Percentiles rank a stretch among this genome's conserved stretches.
Conservation (phyloP, 2,888 invertebrate genomes). For the Tolmerus cingulatus region DNA sequence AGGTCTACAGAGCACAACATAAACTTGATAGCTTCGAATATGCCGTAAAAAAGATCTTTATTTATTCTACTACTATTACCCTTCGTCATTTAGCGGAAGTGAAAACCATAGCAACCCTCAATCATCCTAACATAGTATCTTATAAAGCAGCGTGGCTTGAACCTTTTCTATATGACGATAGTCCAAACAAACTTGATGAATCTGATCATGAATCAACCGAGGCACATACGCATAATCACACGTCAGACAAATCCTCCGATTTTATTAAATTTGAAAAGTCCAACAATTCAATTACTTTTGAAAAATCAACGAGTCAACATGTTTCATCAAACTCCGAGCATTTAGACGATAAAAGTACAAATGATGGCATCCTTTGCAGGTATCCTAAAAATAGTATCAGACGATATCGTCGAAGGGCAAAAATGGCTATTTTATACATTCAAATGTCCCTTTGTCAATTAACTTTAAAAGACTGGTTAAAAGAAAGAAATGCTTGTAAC, state of each 20-base stretch:
- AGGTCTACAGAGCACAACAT: constrained; percentile 77
- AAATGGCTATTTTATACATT: constrained; percentile 78
- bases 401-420: constrained; percentile 63
- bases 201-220: constrained; percentile 1
- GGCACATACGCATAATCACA: background rate
- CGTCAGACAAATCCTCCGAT: constrained; percentile 54
- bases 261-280: constrained; percentile 48
- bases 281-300: background rate
- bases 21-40: constrained; percentile 79
- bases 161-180: constrained; percentile 65
- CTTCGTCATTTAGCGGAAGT: constrained; percentile 78
- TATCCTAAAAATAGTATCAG: constrained; percentile 42
- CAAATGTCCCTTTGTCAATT: constrained; percentile 84
- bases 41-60: constrained; percentile 80
- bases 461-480: constrained; percentile 79
- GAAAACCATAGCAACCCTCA: constrained; percentile 78
- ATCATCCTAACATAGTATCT: constrained; percentile 81
- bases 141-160: constrained; percentile 88
- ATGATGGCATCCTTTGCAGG: constrained; percentile 42
- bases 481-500: constrained; percentile 66
- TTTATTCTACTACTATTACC: constrained; percentile 71
- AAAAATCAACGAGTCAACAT: background rate
- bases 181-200: constrained; percentile 51
- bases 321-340: background rate
- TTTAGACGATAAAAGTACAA: background rate